A percentile compares a stretch with the other conserved stretches of the same genome.
Conservation (phyloP, 1,140 invertebrate genomes). For the Papilio machaon region DNA sequence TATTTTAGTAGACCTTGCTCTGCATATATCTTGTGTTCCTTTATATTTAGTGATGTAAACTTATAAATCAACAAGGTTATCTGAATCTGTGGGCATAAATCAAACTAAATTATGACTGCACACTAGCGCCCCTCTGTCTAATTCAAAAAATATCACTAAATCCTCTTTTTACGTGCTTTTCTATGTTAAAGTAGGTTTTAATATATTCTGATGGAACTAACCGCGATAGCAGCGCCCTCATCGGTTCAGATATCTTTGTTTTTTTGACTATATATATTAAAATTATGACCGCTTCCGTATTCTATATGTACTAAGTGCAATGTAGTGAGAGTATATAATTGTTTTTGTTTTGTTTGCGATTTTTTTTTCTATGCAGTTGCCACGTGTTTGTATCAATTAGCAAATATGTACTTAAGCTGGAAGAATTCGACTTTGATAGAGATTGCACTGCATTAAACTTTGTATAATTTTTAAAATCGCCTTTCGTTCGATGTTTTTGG, state of each 20-base stretch:
- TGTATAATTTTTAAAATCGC: conserved; percentile 4
- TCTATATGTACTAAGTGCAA: conserved; percentile 4
- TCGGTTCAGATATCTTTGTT: neutral
- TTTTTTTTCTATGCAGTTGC: neutral
- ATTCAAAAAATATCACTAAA: too few relatives aligned
- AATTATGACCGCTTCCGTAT: neutral
- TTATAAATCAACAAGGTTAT: neutral
- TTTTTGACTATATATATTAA: neutral
- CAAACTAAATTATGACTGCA: too few relatives aligned
- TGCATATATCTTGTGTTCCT: conserved; percentile 24
- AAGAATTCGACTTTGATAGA: neutral
- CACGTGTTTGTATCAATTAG: neutral
- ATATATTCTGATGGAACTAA: too few relatives aligned
- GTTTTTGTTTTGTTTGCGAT: neutral
- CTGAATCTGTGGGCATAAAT: too few relatives aligned
- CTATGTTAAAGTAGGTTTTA: too few relatives aligned
- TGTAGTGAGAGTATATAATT: conserved; percentile 8
- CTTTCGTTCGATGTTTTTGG: neutral
- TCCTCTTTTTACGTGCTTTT: too few relatives aligned
- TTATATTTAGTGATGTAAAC: conserved; percentile 23
- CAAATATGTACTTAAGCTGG: conserved; percentile 11
- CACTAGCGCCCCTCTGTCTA: too few relatives aligned
- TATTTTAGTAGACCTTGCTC: conserved; percentile 1
- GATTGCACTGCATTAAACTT: conserved; percentile 25
- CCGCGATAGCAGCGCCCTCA: too few relatives aligned